Percentiles rank a stretch among this genome's conserved stretches.
These are phyloP conservation scores for Anarsia innoxiella DNA, from an alignment of 2,888 invertebrate species.

Conservation along the genomic window DNA sequence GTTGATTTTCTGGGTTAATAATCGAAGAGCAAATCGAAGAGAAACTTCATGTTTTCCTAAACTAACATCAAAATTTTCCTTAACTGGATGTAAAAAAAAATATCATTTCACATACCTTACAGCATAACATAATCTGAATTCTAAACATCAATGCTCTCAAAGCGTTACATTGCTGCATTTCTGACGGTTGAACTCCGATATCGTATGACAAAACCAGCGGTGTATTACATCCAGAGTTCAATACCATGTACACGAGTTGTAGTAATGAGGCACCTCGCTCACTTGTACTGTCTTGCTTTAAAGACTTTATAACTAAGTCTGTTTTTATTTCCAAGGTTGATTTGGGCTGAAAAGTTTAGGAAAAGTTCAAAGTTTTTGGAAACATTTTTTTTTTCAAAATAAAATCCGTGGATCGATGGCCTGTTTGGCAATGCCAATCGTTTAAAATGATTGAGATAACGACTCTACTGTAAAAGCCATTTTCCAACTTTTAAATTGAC, in stretches of 20 bases:
- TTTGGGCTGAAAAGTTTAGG: constrained; percentile 38
- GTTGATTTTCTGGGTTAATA: too few relatives aligned
- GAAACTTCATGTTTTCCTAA: too few relatives aligned
- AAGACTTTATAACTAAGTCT: constrained; percentile 40
- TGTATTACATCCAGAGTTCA: constrained; percentile 40
- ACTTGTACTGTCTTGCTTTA: constrained; percentile 42
- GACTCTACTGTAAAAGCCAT: too few relatives aligned
- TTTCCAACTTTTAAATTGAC: too few relatives aligned
- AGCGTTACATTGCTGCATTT: constrained; percentile 37
- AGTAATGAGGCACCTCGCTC: constrained; percentile 47
- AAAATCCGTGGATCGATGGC: too few relatives aligned
- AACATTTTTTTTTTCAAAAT: not conserved
- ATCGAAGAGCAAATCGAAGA: too few relatives aligned
- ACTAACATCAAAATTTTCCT: too few relatives aligned
- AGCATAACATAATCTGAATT: constrained; percentile 56
- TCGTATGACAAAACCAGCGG: constrained; percentile 44
- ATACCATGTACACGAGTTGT: constrained; percentile 47
- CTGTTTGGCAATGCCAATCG: too few relatives aligned
- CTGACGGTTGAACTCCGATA: constrained; percentile 22
- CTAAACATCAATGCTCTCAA: constrained; percentile 59
- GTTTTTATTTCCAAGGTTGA: constrained; percentile 50
- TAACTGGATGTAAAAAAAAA: too few relatives aligned
- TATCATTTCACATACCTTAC: constrained; percentile 45
- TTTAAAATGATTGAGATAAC: too few relatives aligned
- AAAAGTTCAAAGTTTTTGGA: not conserved